Evolutionary conservation across 2,113 vertebrate genomes (phyloP), one percentile per base, ranked within the genome.

Genomic region (Conger conger): DNA sequence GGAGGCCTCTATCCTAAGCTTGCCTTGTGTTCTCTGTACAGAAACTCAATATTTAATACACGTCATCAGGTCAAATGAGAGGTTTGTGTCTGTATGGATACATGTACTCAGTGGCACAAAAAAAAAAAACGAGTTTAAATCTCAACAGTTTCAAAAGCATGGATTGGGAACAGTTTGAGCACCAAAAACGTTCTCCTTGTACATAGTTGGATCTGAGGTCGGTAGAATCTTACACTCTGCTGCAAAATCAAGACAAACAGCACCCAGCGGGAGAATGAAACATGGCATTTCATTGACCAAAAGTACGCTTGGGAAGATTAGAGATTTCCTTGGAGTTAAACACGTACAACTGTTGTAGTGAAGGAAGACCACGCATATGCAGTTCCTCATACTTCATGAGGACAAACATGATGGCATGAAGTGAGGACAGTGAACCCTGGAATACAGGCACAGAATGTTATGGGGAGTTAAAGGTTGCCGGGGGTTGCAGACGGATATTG

Each of bases 11-110:
- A 76, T 40, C 16, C 15, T 81, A 38, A n/a, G 33, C 68, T 68
- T 33, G 3, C 86, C 83, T 60, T 76, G 63, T 83, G 82, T 57
- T 76, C 73, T 16, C 40, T 45, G 82, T 83, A 40, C 68, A 45
- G 18, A 83, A 73, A 30, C 63, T 20, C 37, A 11, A 78, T 30
- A 36, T 76, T 83, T 30, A 3, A 83, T 73, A 53, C 30, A 30
- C 36, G 9, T 20, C 27, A n/a, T 60, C 76, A 60, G 15, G 33
- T 36, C 33, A 36, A 45, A 80, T 9, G 20, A 80, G 30, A 57
- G 80, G 50, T 78, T 84, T n/a, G 23, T 13, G 11, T 83, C 33
- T 35, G 68, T 33, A 63, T 27, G n/a, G 20, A 18, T 78, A 18
- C 35, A 78, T 20, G 36, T 78, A 18, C 38, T 16, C 76, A 78